A percentile compares a stretch with the other conserved stretches of the same genome.
Evolutionary conservation across 2,797 vertebrate species (phyloP).

Genomic region (Acanthurus tractus): DNA sequence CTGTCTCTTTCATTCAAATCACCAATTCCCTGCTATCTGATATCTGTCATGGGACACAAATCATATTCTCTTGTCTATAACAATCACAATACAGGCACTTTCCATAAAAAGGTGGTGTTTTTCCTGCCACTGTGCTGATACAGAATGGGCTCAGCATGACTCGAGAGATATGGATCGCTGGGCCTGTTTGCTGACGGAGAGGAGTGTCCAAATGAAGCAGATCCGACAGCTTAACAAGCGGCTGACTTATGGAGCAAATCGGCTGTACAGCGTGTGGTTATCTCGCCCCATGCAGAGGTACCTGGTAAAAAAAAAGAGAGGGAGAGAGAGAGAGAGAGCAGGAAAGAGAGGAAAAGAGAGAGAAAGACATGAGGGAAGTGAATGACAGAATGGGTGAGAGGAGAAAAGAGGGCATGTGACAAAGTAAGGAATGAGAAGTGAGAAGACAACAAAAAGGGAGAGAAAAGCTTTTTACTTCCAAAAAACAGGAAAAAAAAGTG

Average conservation of each 20-base stretch:
- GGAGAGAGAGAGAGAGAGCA: background rate
- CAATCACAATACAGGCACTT: slow-evolving; percentile 22
- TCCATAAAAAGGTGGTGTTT: slow-evolving; percentile 34
- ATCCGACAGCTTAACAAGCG: slow-evolving; percentile 61
- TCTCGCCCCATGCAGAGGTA: slow-evolving; percentile 45
- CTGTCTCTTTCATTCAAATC: slow-evolving; percentile 16
- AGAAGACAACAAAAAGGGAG: slow-evolving; percentile 21
- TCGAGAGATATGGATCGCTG: slow-evolving; percentile 45
- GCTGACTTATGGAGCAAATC: slow-evolving; percentile 46
- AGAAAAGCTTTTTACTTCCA: slow-evolving; percentile 34
- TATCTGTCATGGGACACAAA: slow-evolving; percentile 35
- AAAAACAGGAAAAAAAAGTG: slow-evolving; percentile 14
- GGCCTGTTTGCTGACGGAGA: slow-evolving; percentile 59
- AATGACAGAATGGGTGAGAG: slow-evolving; percentile 62
- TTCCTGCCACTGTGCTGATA: slow-evolving; percentile 21
- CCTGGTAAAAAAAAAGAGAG: slow-evolving; percentile 12
- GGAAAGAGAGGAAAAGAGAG: background rate
- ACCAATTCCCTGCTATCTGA: slow-evolving; percentile 24
- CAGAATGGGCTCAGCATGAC: slow-evolving; percentile 22
- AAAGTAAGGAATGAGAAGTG: slow-evolving; percentile 32
- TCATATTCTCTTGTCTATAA: slow-evolving; percentile 18
- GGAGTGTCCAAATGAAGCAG: slow-evolving; percentile 59
- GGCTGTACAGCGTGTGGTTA: slow-evolving; percentile 27
- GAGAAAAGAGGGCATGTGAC: slow-evolving; percentile 55
- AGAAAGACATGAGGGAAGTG: slow-evolving; percentile 19